These are phyloP conservation scores for Mimas tiliae DNA, from an alignment of 2,888 invertebrate genomes.

Conservation along the genomic window DNA sequence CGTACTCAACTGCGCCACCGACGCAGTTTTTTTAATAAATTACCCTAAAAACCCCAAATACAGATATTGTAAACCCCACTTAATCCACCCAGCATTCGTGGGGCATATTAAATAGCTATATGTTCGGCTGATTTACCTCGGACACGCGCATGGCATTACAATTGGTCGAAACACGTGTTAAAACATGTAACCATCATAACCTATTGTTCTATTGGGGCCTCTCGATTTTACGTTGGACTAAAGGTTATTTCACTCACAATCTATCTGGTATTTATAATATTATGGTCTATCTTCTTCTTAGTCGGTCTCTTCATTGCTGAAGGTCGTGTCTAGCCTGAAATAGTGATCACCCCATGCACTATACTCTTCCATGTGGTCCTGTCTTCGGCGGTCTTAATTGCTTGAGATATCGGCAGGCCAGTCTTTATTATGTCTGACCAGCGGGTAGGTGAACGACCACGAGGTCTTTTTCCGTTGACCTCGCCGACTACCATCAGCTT, in stretches of 20 bases:
- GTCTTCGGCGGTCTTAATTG: too few relatives aligned
- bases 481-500: too few relatives aligned
- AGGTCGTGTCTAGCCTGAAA: too few relatives aligned
- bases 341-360: too few relatives aligned
- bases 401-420: too few relatives aligned
- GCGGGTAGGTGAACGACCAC: too few relatives aligned
- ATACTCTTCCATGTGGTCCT: too few relatives aligned
- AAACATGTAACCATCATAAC: slow-evolving; percentile 26
- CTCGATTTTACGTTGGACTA: background rate
- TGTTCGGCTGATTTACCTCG: slow-evolving; percentile 30
- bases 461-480: too few relatives aligned
- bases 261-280: background rate
- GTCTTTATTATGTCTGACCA: too few relatives aligned
- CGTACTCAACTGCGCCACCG: too few relatives aligned
- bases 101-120: slow-evolving; percentile 29
- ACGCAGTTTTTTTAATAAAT: background rate
- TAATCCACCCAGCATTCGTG: slow-evolving; percentile 27
- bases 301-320: too few relatives aligned
- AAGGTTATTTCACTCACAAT: slow-evolving; percentile 2
- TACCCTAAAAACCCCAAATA: background rate
- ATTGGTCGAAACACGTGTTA: slow-evolving; percentile 28
- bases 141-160: slow-evolving; percentile 15
- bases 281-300: too few relatives aligned
- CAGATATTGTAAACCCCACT: slow-evolving; percentile 16
- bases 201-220: slow-evolving; percentile 23